These are phyloP conservation scores for Corythoichthys haematopterus DNA, from an alignment of 2,113 vertebrate species.

Conservation along the genomic window DNA sequence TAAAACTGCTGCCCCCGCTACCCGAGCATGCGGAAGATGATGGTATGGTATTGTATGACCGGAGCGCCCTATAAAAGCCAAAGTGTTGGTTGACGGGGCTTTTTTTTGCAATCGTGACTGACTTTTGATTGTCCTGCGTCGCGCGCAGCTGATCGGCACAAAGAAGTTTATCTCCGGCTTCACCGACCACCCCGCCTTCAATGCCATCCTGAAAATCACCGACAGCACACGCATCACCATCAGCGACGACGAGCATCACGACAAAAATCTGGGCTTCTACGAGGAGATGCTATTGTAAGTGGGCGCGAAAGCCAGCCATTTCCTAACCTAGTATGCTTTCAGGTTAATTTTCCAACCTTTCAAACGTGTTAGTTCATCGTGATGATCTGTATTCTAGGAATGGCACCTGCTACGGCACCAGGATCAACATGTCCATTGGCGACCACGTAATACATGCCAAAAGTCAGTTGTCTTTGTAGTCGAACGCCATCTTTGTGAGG, in stretches of 20 bases:
- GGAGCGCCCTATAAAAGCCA: too few relatives aligned
- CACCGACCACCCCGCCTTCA: neutral
- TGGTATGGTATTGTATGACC: too few relatives aligned
- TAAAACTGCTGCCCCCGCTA: too few relatives aligned
- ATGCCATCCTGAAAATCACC: neutral
- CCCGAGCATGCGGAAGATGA: too few relatives aligned
- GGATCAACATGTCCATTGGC: neutral
- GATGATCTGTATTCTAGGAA: neutral
- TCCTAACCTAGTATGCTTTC: too few relatives aligned
- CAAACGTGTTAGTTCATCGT: too few relatives aligned
- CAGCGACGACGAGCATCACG: neutral
- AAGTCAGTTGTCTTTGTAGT: neutral
- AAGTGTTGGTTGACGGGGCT: too few relatives aligned
- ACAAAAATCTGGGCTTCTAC: neutral
- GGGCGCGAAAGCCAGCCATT: neutral
- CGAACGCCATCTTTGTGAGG: neutral
- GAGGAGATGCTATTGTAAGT: neutral
- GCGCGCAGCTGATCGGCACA: neutral
- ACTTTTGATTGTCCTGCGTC: neutral
- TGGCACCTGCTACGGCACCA: constrained; percentile 1
- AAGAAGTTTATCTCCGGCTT: neutral
- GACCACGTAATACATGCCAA: neutral
- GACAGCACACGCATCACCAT: neutral
- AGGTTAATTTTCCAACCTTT: too few relatives aligned
- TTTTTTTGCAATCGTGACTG: neutral